Evolutionary conservation across 2,888 invertebrate genomes (phyloP).

Genomic region (Lithophane socia): DNA sequence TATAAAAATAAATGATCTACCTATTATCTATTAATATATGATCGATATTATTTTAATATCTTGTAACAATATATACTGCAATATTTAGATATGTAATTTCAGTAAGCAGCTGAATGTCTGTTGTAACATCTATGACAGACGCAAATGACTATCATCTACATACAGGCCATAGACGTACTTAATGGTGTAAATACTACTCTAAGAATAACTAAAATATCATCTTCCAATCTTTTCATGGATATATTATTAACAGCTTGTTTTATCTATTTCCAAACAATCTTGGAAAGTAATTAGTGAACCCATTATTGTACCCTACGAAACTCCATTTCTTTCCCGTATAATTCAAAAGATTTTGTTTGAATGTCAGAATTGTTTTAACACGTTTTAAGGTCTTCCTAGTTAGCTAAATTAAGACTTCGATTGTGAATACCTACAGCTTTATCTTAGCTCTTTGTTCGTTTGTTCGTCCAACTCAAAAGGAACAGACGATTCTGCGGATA

Average conservation of each 20-base stretch:
- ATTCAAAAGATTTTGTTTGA: constrained; percentile 1
- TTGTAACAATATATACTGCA: not conserved
- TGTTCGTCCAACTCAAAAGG: not conserved
- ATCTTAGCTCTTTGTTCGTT: constrained; percentile 28
- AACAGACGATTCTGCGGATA: not conserved
- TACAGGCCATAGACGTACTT: not conserved
- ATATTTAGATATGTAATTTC: not conserved
- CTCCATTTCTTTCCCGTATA: not conserved
- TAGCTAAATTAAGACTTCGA: constrained; percentile 10
- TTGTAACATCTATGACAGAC: not conserved
- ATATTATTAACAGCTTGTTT: not conserved
- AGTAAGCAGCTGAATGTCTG: not conserved
- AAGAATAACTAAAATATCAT: not conserved
- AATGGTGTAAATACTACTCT: not conserved
- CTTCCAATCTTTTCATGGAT: not conserved
- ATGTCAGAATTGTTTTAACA: constrained; percentile 1
- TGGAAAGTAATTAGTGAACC: not conserved
- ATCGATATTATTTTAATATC: not conserved
- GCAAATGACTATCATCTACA: not conserved
- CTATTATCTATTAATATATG: too few relatives aligned
- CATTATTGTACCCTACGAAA: constrained; percentile 10
- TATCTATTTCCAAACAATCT: not conserved
- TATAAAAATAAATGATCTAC: not conserved
- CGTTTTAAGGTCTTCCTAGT: constrained; percentile 25
- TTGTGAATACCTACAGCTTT: constrained; percentile 17